Evolutionary conservation across 2,888 invertebrate species (phyloP).

Genomic region (Synanthedon myopaeformis): DNA sequence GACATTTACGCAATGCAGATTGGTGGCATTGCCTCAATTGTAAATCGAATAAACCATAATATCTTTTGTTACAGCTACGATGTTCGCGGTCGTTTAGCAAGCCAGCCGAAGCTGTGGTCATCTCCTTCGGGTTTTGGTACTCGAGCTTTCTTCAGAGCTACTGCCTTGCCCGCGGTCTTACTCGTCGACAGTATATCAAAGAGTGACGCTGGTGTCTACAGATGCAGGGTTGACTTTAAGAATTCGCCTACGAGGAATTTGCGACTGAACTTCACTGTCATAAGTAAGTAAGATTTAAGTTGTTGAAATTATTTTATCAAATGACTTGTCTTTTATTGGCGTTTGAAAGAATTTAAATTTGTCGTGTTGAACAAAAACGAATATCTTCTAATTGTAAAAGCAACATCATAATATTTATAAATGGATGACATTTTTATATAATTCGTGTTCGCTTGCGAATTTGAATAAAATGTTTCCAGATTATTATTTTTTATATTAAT

Average conservation of each 20-base stretch:
- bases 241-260: constrained; percentile 89
- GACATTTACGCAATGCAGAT: too few species aligned
- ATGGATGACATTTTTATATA: too few species aligned
- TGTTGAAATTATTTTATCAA: too few species aligned
- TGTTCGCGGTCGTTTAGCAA: constrained; percentile 77
- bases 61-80: constrained; percentile 72
- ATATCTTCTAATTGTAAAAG: too few species aligned
- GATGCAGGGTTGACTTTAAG: constrained; percentile 91
- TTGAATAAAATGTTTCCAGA: too few species aligned
- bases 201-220: constrained; percentile 84
- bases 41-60: too few species aligned
- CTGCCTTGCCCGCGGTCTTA: constrained; percentile 80
- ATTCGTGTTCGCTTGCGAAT: too few species aligned
- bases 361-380: too few species aligned
- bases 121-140: constrained; percentile 79
- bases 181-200: constrained; percentile 80
- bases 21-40: too few species aligned
- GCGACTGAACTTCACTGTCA: constrained; percentile 88
- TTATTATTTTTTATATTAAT: too few species aligned
- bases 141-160: constrained; percentile 81
- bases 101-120: constrained; percentile 86
- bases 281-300: constrained; percentile 75
- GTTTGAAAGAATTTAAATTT: too few species aligned
- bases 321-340: too few species aligned
- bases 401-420: neutral